These are phyloP conservation scores for Osmoderma eremita DNA, from an alignment of 2,888 invertebrate species.

Conservation along the genomic window DNA sequence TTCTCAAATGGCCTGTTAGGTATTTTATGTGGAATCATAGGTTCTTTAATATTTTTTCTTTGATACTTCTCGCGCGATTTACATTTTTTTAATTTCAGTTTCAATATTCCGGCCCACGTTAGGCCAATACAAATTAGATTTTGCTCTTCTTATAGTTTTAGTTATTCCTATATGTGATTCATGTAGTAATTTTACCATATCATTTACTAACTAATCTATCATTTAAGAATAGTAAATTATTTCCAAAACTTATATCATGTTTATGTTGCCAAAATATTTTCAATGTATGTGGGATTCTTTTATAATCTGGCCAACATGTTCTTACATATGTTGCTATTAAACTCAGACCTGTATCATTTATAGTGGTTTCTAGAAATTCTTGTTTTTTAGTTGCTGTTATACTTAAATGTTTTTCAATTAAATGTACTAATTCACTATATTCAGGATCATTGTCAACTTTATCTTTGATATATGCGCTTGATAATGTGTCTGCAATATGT, in stretches of 20 bases:
- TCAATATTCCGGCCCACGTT: not conserved
- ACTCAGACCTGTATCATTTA: not conserved
- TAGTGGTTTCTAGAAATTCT: not conserved
- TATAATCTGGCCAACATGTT: slow-evolving; percentile 4
- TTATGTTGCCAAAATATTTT: not conserved
- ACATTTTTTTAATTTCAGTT: not conserved
- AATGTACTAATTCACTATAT: no score
- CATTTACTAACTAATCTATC: not conserved
- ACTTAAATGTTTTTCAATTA: not conserved
- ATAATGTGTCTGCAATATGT: no score
- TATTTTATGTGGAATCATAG: no score
- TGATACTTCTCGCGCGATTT: not conserved
- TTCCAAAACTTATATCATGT: not conserved
- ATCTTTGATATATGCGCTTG: no score
- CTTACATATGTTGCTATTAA: not conserved
- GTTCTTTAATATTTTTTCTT: no score
- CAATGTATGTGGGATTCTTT: not conserved
- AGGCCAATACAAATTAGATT: not conserved
- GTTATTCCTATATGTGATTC: not conserved
- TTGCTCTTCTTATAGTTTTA: not conserved
- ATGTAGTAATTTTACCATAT: no score
- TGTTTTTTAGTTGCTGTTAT: not conserved
- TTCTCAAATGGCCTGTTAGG: no score
- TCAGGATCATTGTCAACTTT: no score
- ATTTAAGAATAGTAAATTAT: not conserved